Base-by-base conservation (phyloP, 2,113 vertebrate species). In the Sceloporus undulatus region DNA sequence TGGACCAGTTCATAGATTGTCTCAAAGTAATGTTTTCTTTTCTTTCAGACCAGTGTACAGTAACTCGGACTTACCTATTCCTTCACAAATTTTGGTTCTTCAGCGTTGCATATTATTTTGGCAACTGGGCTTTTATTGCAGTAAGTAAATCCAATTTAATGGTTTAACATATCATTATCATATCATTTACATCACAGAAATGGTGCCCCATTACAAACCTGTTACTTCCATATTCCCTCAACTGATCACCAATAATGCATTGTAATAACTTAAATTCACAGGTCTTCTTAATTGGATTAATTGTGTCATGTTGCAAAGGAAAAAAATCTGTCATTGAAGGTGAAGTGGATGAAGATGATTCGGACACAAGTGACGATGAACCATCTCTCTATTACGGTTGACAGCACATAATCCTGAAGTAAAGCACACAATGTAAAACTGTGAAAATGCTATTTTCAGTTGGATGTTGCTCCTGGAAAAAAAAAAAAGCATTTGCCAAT, bases 11-110 rank as follows among this genome's bases (percentile, higher is more conserved):
- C 21, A 62, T 73, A 21, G 38, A 40, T 27, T 29, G 25, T 10
- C 29, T 71, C 29, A 71, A 48, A 71, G n/a, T 42, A 87, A 81
- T n/a, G 94, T 89, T 62, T 88, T 81, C 19, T 93, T 93, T 93
- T 82, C 74, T 92, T 97, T 95, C 93, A 99, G 99, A 99, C 93
- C 97, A 99, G 79, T 99, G 99, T 93, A 98, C 96, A 7, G 97
- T 99, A 88, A 99, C 99, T 18, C 97, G 98, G 88, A 98, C 98
- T 0, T 99, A 99, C 89, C 97, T 99, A 2, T 99, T 99, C 90
- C 98, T 99, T 86, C 99, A 99, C 95, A 99, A 99, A 93, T 99
- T 99, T 94, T 99, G 99, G 99, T 99, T 99, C 97, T 99, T 99
- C 94, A 98, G 98, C 92, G 98, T 98, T 16, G 97, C 98, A 14